Evolutionary conservation across 2,888 invertebrate species (phyloP).

Genomic region (Argyresthia goedartella): DNA sequence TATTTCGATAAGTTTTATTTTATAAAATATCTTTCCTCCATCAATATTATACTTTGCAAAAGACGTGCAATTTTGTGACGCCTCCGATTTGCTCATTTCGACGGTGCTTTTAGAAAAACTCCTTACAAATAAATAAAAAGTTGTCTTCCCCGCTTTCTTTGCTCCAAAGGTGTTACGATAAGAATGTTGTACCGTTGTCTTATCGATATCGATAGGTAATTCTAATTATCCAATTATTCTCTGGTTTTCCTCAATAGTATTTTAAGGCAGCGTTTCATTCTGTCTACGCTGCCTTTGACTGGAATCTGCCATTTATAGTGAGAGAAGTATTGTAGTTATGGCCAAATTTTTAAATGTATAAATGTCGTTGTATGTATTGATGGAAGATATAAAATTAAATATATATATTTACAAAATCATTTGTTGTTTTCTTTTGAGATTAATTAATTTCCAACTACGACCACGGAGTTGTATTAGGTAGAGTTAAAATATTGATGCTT

Average conservation of each 20-base stretch:
- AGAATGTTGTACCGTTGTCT: neutral
- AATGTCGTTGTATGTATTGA: conserved; percentile 70
- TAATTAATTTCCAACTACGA: too few relatives aligned
- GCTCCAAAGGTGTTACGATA: neutral
- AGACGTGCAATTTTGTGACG: neutral
- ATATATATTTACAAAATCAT: conserved; percentile 70
- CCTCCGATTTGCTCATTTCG: neutral
- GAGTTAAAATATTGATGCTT: too few relatives aligned
- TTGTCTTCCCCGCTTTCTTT: neutral
- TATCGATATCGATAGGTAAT: neutral
- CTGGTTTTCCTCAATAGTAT: neutral
- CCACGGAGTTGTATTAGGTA: too few relatives aligned
- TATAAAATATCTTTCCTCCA: conserved; percentile 68
- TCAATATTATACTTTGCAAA: conserved; percentile 32
- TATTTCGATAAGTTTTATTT: conserved; percentile 71
- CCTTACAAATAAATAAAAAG: neutral
- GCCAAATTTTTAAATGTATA: conserved; percentile 56
- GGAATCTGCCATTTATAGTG: conserved; percentile 27
- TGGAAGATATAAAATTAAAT: conserved; percentile 72
- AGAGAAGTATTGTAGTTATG: conserved; percentile 47
- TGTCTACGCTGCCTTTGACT: neutral
- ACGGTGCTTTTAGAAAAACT: neutral
- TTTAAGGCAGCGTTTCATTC: neutral
- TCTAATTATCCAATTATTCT: neutral
- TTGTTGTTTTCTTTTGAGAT: conserved; percentile 25